Base-by-base conservation (phyloP, 2,888 invertebrate species). In the Ptilodon capucinus region DNA sequence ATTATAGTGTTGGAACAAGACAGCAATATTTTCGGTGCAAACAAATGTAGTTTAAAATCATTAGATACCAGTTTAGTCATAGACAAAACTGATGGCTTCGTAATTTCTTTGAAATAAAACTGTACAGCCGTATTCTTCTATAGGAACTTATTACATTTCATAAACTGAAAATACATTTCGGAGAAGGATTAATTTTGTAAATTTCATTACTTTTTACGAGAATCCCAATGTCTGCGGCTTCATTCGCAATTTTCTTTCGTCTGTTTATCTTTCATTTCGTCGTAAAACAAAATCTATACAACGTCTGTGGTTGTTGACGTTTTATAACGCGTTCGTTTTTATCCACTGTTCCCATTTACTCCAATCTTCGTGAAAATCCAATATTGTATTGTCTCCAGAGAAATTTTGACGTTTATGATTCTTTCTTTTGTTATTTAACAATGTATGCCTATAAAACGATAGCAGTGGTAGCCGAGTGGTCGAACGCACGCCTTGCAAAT, bases 211-310 rank as follows among this genome's bases (percentile, higher is more conserved):
- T 54, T 62, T 42, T 69, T 59, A 68, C 56, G 58, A 66, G 63
- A 57, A 49, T 57, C 60, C 51, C 57, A 54, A 58, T 57, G 60
- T 57, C 44, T 53, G 56, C 44, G 54, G 54, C 51, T 57, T 57
- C 42, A 28, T 43, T 32, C 52, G 52, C 58, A 64, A 67, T 68
- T 66, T 70, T 54, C 56, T 56, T 62, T 54, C 48, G 46, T 18
- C 43, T 64, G 60, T 67, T 72, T 69, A 64, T 66, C 63, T 65
- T 68, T 68, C 64, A 66, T 66, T 64, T 56, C 50, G 39, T 56
- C 65, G 47, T 64, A 64, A 42, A 47, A 62, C 48, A 44, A 60
- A 57, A 60, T 54, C 56, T 56, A 44, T 59, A 50, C 56, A 40
- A 52, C 38, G 36, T 28, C 44, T 55, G 21, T 40, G 21, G 17